A percentile compares a stretch with the other conserved stretches of the same genome.
Evolutionary conservation across 1,140 invertebrate genomes (phyloP).

Genomic region (Mizuhopecten yessoensis): DNA sequence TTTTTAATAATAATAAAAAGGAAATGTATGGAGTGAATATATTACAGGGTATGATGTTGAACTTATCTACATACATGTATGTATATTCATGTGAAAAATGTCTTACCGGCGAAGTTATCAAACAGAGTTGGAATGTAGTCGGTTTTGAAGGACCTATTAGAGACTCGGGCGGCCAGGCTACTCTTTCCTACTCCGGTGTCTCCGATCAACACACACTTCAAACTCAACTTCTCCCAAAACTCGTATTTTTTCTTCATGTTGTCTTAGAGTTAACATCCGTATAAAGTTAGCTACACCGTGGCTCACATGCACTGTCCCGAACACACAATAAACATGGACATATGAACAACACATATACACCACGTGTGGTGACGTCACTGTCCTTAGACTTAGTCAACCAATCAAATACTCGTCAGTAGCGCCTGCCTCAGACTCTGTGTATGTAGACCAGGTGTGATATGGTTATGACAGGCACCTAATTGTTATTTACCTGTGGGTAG

Average conservation of each 20-base stretch:
- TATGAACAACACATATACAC: conserved; percentile 3
- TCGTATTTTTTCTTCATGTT: conserved; percentile 64
- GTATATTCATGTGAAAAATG: conserved; percentile 26
- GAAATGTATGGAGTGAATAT: too few species aligned
- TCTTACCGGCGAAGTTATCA: conserved; percentile 68
- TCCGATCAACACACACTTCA: conserved; percentile 95
- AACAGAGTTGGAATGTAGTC: conserved; percentile 71
- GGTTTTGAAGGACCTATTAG: conserved; percentile 66
- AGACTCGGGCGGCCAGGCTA: conserved; percentile 64
- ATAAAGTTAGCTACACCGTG: not conserved
- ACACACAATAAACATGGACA: not conserved
- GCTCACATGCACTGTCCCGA: not conserved
- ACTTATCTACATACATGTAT: too few species aligned
- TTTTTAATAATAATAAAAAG: too few species aligned
- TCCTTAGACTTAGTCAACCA: not conserved
- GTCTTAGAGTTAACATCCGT: not conserved
- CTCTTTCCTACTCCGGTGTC: conserved; percentile 94
- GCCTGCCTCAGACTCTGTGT: not conserved
- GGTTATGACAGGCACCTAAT: not conserved
- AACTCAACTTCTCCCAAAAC: conserved; percentile 64
- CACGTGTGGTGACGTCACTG: not conserved
- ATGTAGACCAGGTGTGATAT: not conserved
- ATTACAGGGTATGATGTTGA: too few species aligned
- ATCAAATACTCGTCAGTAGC: not conserved
- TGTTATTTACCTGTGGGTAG: conserved; percentile 15